Evolutionary conservation across 2,797 vertebrate species (phyloP).

Genomic region (Miichthys miiuy): DNA sequence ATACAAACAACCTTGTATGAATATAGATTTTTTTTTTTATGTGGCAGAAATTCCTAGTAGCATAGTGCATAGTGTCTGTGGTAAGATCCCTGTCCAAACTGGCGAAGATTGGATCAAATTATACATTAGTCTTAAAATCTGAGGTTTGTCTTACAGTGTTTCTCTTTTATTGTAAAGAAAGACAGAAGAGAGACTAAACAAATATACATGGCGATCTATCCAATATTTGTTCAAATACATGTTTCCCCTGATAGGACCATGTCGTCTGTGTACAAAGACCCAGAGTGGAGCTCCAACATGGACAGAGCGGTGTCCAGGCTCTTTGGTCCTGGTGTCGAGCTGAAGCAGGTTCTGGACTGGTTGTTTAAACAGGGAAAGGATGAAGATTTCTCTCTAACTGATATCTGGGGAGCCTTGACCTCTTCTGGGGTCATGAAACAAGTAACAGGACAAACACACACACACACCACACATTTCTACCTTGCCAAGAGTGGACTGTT

Average conservation of each 20-base stretch:
- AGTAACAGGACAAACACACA: conserved; percentile 13
- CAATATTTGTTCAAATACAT: too few species aligned
- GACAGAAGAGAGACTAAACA: too few species aligned
- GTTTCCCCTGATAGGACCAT: conserved; percentile 46
- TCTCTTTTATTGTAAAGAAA: neutral
- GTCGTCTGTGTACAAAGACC: conserved; percentile 62
- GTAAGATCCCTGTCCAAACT: too few species aligned
- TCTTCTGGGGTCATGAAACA: conserved; percentile 64
- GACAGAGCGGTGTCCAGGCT: conserved; percentile 35
- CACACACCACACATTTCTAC: neutral
- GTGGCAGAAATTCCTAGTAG: too few species aligned
- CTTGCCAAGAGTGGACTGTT: too few species aligned
- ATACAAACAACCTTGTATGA: neutral
- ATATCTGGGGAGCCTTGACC: conserved; percentile 62
- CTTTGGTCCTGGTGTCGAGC: neutral
- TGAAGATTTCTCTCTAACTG: conserved; percentile 54
- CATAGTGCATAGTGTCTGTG: too few species aligned
- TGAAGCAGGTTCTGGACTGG: conserved; percentile 39
- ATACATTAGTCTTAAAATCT: too few species aligned
- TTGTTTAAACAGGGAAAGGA: conserved; percentile 23
- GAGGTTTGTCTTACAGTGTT: neutral
- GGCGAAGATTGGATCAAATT: too few species aligned
- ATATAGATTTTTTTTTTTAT: too few species aligned
- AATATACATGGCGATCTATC: too few species aligned
- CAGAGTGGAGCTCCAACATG: conserved; percentile 55